A percentile compares a stretch with the other conserved stretches of the same genome.
Conservation (phyloP, 2,113 vertebrate genomes). For the Elgaria multicarinata region DNA sequence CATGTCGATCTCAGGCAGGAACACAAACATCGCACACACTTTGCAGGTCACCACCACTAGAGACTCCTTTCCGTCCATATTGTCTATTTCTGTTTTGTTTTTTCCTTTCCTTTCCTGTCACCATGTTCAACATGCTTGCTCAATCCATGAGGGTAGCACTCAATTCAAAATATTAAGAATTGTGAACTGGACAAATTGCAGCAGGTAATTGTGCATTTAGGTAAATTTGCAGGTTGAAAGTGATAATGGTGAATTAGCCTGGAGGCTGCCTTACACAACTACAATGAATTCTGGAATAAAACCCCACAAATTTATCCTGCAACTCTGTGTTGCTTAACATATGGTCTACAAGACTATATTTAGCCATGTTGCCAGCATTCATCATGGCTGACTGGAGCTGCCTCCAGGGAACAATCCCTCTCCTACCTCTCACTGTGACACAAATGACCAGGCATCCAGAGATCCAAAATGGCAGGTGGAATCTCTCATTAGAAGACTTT, state of each 20-base stretch:
- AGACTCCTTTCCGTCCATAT: no score
- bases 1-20: no score
- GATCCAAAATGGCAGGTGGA: not conserved
- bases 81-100: no score
- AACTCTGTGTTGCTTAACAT: not conserved
- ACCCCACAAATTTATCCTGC: not conserved
- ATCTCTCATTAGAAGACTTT: not conserved
- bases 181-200: not conserved
- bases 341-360: conserved; percentile 1
- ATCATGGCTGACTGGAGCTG: not conserved
- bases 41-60: no score
- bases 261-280: not conserved
- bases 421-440: not conserved
- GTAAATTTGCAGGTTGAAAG: not conserved
- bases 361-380: not conserved
- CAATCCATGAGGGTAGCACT: not conserved
- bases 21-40: no score
- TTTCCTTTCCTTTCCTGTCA: no score
- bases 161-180: not conserved
- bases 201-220: not conserved
- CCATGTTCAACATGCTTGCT: no score
- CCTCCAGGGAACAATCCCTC: not conserved
- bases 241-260: not conserved
- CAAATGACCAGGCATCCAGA: not conserved
- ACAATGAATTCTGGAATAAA: not conserved